Percentiles rank a stretch among this genome's conserved stretches.
Evolutionary conservation across 2,888 invertebrate species (phyloP).

Genomic region (Eucriotettix oculatus): DNA sequence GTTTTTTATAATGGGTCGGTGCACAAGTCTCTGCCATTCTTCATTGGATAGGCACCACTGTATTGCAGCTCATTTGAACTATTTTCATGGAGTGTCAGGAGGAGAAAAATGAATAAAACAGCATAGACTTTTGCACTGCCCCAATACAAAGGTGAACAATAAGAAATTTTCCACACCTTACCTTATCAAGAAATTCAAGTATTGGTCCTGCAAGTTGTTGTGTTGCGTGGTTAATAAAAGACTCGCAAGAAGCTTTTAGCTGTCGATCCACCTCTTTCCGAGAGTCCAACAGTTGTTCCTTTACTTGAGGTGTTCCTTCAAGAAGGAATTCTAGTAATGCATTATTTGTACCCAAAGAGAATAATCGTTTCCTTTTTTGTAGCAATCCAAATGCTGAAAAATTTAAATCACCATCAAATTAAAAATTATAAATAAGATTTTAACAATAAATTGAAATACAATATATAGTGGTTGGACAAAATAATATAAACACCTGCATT

Average conservation of each 20-base stretch:
- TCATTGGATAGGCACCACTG: too few relatives aligned
- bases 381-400: conserved; percentile 33
- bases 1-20: neutral
- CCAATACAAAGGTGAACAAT: too few relatives aligned
- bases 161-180: conserved; percentile 20
- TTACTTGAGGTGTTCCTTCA: conserved; percentile 87
- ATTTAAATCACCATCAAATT: neutral
- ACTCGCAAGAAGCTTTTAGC: conserved; percentile 76
- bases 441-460: too few relatives aligned
- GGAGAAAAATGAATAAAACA: neutral
- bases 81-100: too few relatives aligned
- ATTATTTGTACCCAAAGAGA: conserved; percentile 75
- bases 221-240: conserved; percentile 67
- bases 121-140: neutral
- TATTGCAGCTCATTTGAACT: too few relatives aligned
- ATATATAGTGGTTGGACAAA: too few relatives aligned
- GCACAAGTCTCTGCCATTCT: too few relatives aligned
- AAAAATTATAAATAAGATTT: neutral
- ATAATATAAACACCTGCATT: too few relatives aligned
- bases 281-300: conserved; percentile 83
- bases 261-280: conserved; percentile 91
- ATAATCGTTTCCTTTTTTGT: conserved; percentile 63
- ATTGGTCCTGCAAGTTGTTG: conserved; percentile 59
- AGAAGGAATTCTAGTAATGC: conserved; percentile 80
- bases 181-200: conserved; percentile 55